Conservation (phyloP, 2,113 vertebrate species). For the Climacteris rufus region DNA sequence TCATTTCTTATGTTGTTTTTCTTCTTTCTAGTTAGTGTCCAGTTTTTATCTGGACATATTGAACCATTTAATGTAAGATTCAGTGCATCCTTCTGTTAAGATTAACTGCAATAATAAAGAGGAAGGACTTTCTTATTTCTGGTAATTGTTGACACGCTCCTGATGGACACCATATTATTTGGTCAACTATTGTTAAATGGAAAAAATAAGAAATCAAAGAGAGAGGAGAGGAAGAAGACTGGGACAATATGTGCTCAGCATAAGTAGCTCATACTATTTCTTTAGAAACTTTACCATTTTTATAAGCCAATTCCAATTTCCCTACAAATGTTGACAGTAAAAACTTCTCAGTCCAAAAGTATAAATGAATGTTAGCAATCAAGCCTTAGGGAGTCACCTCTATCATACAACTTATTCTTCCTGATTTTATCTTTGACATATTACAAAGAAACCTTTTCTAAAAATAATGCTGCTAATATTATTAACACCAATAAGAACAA, state of each 20-base stretch:
- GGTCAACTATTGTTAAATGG: neutral
- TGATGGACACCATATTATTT: neutral
- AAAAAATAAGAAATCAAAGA: neutral
- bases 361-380: neutral
- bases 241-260: neutral
- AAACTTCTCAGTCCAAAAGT: neutral
- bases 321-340: neutral
- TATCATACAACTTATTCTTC: neutral
- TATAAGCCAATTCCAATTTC: neutral
- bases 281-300: neutral
- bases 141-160: neutral
- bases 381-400: neutral
- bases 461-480: neutral
- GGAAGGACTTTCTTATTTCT: neutral
- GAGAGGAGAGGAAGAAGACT: neutral
- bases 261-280: neutral
- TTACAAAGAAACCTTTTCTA: neutral
- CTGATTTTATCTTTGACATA: neutral
- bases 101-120: constrained; percentile 4
- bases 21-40: neutral
- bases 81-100: neutral
- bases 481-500: neutral
- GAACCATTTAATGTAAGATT: neutral
- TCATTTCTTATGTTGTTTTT: neutral
- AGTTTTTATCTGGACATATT: neutral